Base-by-base conservation (phyloP, 2,797 vertebrate species). In the Protosalanx chinensis region DNA sequence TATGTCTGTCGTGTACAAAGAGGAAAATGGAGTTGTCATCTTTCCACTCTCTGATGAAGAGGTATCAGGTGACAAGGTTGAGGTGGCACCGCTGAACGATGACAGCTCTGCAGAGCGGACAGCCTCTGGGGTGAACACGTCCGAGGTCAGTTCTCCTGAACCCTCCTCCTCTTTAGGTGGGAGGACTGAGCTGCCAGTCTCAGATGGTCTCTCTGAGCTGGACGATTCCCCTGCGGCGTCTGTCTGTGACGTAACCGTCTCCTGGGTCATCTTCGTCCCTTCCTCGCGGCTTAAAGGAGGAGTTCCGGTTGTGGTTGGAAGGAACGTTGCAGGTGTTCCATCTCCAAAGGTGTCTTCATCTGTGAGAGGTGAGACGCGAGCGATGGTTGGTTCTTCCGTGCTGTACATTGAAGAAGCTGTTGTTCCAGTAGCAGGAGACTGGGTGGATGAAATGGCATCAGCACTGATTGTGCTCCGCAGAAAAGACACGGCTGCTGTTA, bases 61-160 rank as follows among this genome's bases (percentile, higher is more conserved):
- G 4, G 23, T 56, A 12, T 53, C 27, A 10, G 10, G 27, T n/a
- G 27, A 16, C 7, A 12, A 51, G 23, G 53, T 46, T 57, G 73
- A 23, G 27, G 65, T 20, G 29, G 59, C n/a, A 12, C 16, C 56
- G 41, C 46, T 72, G 27, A 53, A 33, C 16, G 49, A n/a, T 33
- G 30, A 62, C 7, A 5, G 18, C 41, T 6, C 58, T 41, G 68
- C 15, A 41, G 41, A 5, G 18, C 3, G 18, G 51, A 63, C 41
- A 16, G 61, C 16, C 30, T 59, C 61, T 51, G 18, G 57, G 29
- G n/a, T 75, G 12, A 27, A 18, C 23, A 56, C 66, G 7, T 59
- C 35, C 1, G 2, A 27, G 6, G 51, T 57, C 1, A 68, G 53
- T 72, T 64, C 68, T 41, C 58, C 73, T 29, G 78, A 76, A 12